Evolutionary conservation across 2,888 invertebrate genomes (phyloP).

Genomic region (Campaea margaritaria): DNA sequence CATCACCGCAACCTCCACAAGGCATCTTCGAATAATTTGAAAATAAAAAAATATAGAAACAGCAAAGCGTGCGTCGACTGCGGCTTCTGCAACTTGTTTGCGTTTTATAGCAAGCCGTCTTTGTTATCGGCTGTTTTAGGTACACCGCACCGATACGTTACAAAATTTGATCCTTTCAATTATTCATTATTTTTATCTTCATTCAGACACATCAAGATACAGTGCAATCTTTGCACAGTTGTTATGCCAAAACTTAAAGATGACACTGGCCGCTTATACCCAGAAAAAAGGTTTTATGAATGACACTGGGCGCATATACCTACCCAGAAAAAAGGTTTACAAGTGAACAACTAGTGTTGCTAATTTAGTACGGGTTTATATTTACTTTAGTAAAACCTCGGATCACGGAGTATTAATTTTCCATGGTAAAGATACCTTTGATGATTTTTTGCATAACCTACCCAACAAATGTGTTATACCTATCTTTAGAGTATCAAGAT

Average conservation of each 20-base stretch:
- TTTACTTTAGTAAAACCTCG: too few relatives aligned
- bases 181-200: conserved; percentile 18
- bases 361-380: too few relatives aligned
- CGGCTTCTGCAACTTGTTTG: conserved; percentile 29
- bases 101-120: conserved; percentile 32
- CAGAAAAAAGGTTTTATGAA: too few relatives aligned
- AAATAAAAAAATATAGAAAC: conserved; percentile 16
- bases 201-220: neutral
- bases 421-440: too few relatives aligned
- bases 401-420: too few relatives aligned
- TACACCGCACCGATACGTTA: conserved; percentile 13
- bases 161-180: conserved; percentile 32
- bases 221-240: too few relatives aligned
- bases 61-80: conserved; percentile 29
- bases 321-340: too few relatives aligned
- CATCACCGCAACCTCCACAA: conserved; percentile 77
- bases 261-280: neutral
- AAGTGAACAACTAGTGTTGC: too few relatives aligned
- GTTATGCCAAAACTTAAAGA: neutral
- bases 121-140: conserved; percentile 32
- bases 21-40: conserved; percentile 65
- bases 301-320: too few relatives aligned
- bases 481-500: conserved; percentile 8
- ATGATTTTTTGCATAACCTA: too few relatives aligned
- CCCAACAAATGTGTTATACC: too few relatives aligned